Base-by-base conservation (phyloP, 1,140 invertebrate species). In the Drosophila serrata region DNA sequence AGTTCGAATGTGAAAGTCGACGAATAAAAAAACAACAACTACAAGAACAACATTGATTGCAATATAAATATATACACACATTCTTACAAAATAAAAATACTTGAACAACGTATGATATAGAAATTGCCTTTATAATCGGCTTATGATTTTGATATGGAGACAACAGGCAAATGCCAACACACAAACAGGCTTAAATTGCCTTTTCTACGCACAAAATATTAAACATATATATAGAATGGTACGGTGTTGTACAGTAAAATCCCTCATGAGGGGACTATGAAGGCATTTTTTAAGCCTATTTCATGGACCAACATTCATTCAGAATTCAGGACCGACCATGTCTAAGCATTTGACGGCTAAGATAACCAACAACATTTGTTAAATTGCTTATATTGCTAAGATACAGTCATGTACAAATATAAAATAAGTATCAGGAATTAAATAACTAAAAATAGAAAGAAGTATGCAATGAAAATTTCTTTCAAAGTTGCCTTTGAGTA, bases 81-180 rank as follows among this genome's bases (percentile, higher is more conserved):
- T 31, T 56, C 48, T 48, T 37, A 49, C 43, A 49, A 72, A 42
- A 61, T 27, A 57, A 49, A 72, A 42, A 61, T 27, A 57, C 61
- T 33, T 42, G 33, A 45, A 53, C 49, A 53, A 53, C 49, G 40
- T 42, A 67, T 68, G 61, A 43, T 76, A 76, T 76, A 76, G 74
- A 76, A 76, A 76, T 76, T 76, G 74, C 48, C 62, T 76, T 76
- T 68, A 59, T 76, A 76, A 76, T 76, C 74, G 73, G 74, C 73
- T 76, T 76, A 76, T 40, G 73, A 59, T 76, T 53, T 42, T 76
- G 74, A 76, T 76, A 76, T 76, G 73, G 69, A 53, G 48, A 74
- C 58, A 74, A 56, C 49, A 46, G 33, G 27, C 61, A 40, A 49
- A 72, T 75, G 37, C 33, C 68, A 45, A 39, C 40, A 76, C 61